A percentile compares a stretch with the other conserved stretches of the same genome.
phyloP scores from a whole-genome alignment of 1,140 invertebrate genomes.

The Agraylea sexmaculata region DNA sequence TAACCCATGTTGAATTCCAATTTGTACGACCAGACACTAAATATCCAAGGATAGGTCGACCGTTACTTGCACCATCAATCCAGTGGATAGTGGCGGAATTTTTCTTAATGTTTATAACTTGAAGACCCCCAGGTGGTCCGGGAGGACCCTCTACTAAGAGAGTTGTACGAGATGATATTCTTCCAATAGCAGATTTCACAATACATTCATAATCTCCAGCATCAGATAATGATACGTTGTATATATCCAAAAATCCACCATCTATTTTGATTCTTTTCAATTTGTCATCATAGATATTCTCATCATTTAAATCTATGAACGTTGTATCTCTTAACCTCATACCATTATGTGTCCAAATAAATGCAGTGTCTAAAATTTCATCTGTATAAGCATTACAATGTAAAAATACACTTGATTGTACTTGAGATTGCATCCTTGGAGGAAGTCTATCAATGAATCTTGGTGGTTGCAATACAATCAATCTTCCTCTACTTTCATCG shows the following conservation, averaged over 20 bases:
- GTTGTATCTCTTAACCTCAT: constrained; percentile 56
- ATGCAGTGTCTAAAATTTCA: constrained; percentile 74
- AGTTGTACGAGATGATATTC: constrained; percentile 56
- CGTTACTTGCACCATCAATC: constrained; percentile 82
- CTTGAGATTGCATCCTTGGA: constrained; percentile 49
- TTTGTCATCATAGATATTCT: constrained; percentile 26
- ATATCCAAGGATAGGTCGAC: constrained; percentile 62
- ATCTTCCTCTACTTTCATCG: constrained; percentile 65
- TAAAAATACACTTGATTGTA: constrained; percentile 59
- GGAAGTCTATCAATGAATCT: constrained; percentile 55
- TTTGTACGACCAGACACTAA: constrained; percentile 72
- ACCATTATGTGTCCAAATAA: constrained; percentile 83
- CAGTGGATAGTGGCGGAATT: constrained; percentile 70
- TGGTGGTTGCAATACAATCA: constrained; percentile 74
- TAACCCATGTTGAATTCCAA: constrained; percentile 73
- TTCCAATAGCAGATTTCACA: constrained; percentile 75
- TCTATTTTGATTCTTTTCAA: constrained; percentile 44
- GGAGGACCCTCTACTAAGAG: constrained; percentile 74
- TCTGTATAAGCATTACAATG: constrained; percentile 72
- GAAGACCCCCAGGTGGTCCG: constrained; percentile 67
- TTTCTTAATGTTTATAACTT: constrained; percentile 61
- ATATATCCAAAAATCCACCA: constrained; percentile 63
- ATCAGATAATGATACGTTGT: constrained; percentile 74
- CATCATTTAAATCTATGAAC: constrained; percentile 34
- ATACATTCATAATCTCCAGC: constrained; percentile 82